Evolutionary conservation across 2,888 invertebrate genomes (phyloP), one percentile per base, ranked within the genome.

Genomic region (Parnassius orleans): DNA sequence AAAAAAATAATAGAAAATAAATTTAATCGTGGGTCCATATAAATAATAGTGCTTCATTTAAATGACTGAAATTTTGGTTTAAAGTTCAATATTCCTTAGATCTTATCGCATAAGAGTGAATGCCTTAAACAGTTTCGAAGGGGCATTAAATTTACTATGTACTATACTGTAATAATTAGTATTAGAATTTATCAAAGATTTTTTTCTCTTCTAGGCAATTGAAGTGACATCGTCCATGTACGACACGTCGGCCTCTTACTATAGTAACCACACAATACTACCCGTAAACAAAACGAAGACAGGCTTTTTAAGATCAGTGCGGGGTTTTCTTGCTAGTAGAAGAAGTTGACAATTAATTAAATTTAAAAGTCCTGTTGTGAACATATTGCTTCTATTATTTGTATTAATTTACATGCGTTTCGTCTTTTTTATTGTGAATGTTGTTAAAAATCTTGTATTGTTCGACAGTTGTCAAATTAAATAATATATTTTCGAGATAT

Each of bases 191-290:
- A 7, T 33, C 33, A 47, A 48, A 48, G 1, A 43, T 53, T 61
- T 61, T 57, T 57, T n/a, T 64, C 66, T 69, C 56, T 74, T 72
- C 24, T 77, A 90, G 90, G 84, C 79, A 42, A 69, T 86, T 53
- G 87, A 88, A 68, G 75, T 90, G 68, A 76, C 76, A 43, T 90
- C 90, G 0, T 86, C 88, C 0, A 69, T 90, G 10, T 90, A 84
- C 70, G 90, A 89, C 59, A 90, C 90, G 1, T 83, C 90, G 1
- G 83, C 76, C 0, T 90, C 90, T 0, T 90, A 87, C 72, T 88
- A 83, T 73, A 89, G 81, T 63, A 82, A 85, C 65, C 90, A 90
- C 72, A 76, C 82, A 1, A 75, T 86, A 12, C 67, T 76, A 19
- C 84, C 83, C 7, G 57, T 76, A 2, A 81, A 73, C 65, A 86